phyloP scores from a whole-genome alignment of 2,888 invertebrate species.

The Helicoverpa assulta region DNA sequence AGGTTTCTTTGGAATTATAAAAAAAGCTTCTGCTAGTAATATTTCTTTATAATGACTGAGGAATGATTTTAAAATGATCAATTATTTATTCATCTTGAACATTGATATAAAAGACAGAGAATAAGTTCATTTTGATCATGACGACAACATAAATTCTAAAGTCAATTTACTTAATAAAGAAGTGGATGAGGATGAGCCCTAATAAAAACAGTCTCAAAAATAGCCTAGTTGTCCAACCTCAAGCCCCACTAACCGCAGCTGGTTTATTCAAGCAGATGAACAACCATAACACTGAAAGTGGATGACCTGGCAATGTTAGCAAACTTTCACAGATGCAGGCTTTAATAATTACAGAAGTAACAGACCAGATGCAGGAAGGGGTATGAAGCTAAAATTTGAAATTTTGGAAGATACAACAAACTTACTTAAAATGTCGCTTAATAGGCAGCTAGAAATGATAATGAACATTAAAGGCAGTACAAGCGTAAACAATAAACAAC shows the following conservation, averaged over 20 bases:
- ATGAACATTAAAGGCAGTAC: background rate
- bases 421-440: background rate
- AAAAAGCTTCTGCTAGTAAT: no score
- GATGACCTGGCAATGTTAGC: conserved; percentile 1
- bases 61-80: no score
- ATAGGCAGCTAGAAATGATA: background rate
- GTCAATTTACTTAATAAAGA: no score
- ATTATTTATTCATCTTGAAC: no score
- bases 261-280: conserved; percentile 27
- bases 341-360: conserved; percentile 20
- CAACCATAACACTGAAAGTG: conserved; percentile 4
- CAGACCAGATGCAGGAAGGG: background rate
- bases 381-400: background rate
- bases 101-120: no score
- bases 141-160: no score
- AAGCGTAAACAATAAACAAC: background rate
- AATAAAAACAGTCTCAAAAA: no score
- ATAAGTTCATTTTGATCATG: no score
- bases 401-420: background rate
- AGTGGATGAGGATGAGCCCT: no score
- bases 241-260: conserved; percentile 2
- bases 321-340: conserved; percentile 10
- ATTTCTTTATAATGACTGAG: no score
- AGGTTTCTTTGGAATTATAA: background rate
- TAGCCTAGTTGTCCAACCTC: background rate